phyloP scores from a whole-genome alignment of 1,140 invertebrate species.

The Calliphora vicina region DNA sequence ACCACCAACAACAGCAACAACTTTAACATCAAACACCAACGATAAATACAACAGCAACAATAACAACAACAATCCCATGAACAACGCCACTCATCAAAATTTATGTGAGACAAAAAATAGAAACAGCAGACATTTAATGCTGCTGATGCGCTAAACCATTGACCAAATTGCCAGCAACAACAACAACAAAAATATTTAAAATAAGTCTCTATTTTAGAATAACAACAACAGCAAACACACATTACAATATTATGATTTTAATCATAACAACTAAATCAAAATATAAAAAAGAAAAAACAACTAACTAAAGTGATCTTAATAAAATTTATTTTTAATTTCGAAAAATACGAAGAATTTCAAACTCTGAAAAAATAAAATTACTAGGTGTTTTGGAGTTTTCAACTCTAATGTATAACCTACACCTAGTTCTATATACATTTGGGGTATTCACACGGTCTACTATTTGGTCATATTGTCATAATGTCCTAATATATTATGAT shows the following conservation, averaged over 20 bases:
- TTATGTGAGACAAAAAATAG: background rate
- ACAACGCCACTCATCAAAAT: background rate
- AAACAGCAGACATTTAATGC: background rate
- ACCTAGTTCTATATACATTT: too few species aligned
- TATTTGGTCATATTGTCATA: too few species aligned
- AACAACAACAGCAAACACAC: background rate
- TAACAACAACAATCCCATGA: background rate
- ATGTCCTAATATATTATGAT: too few species aligned
- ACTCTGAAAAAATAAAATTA: background rate
- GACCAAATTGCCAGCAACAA: background rate
- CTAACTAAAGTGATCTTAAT: background rate
- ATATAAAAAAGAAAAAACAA: background rate
- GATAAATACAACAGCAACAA: too few species aligned
- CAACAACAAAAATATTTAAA: background rate
- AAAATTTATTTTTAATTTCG: background rate
- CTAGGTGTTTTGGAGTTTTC: too few species aligned
- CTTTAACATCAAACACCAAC: background rate
- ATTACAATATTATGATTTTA: background rate
- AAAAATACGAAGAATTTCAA: background rate
- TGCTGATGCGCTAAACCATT: background rate
- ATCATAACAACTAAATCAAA: background rate
- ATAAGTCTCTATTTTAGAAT: too few species aligned
- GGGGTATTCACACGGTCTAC: too few species aligned
- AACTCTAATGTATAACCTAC: too few species aligned
- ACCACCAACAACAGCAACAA: background rate